Conservation (phyloP, 2,888 invertebrate genomes). For the Lasioglossum oenotherae region DNA sequence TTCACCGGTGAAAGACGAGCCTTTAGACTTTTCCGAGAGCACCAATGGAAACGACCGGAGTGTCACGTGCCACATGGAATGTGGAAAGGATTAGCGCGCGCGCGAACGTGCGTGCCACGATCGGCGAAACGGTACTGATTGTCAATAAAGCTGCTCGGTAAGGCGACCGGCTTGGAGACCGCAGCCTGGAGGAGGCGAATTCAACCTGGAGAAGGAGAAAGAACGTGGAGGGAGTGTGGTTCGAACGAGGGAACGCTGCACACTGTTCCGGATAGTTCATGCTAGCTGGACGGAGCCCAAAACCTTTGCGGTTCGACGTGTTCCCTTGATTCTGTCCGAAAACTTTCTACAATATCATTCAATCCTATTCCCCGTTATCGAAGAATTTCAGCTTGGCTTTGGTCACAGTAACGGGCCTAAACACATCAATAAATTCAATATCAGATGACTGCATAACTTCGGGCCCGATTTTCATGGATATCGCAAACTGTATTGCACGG, state of each 20-base stretch:
- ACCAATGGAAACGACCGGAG: background rate
- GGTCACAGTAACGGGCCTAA: background rate
- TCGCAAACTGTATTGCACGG: too few relatives aligned
- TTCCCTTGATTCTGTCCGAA: background rate
- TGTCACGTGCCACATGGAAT: slow-evolving; percentile 41
- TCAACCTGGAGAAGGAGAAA: slow-evolving; percentile 56
- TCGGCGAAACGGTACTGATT: slow-evolving; percentile 66
- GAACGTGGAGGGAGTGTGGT: slow-evolving; percentile 61
- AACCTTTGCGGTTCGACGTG: background rate
- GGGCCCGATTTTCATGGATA: too few relatives aligned
- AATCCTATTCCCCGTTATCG: background rate
- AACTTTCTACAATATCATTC: background rate
- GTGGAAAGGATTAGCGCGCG: slow-evolving; percentile 17
- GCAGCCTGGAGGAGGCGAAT: slow-evolving; percentile 59
- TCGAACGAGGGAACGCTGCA: slow-evolving; percentile 50
- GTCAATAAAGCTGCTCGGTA: slow-evolving; percentile 68
- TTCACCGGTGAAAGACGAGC: background rate
- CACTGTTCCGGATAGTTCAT: slow-evolving; percentile 12
- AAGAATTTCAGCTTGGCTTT: background rate
- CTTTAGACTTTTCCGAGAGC: background rate
- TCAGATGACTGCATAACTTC: too few relatives aligned
- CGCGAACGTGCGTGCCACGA: slow-evolving; percentile 19
- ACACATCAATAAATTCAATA: background rate
- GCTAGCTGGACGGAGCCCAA: background rate
- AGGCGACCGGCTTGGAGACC: slow-evolving; percentile 54